These are phyloP conservation scores for Morus bassanus DNA, from an alignment of 2,797 vertebrate genomes.

Conservation along the genomic window DNA sequence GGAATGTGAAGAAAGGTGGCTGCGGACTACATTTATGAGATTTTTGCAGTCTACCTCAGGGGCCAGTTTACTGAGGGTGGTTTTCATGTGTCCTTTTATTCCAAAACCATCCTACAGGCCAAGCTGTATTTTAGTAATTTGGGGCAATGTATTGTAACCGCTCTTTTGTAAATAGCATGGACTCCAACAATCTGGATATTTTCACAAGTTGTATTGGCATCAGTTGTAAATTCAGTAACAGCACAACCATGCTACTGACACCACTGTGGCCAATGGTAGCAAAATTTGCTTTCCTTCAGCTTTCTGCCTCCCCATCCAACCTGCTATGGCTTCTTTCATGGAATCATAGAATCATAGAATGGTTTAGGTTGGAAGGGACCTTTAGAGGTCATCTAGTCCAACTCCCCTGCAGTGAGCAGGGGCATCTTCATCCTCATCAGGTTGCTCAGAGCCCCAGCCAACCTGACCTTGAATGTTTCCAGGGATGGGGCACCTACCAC, in stretches of 20 bases:
- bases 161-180: accelerated
- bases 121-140: background rate
- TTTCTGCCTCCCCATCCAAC: background rate
- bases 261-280: accelerated
- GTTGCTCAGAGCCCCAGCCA: no score
- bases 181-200: accelerated
- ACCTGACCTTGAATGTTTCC: no score
- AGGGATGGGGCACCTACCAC: no score
- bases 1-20: background rate
- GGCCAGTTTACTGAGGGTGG: accelerated
- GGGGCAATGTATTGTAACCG: background rate
- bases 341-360: no score
- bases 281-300: background rate
- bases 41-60: background rate
- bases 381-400: no score
- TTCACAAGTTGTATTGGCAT: accelerated
- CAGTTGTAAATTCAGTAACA: no score
- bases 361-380: no score
- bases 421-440: no score
- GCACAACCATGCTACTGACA: accelerated
- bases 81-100: background rate
- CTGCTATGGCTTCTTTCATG: accelerated
- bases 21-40: background rate
- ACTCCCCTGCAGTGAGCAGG: no score
- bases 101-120: background rate